Base-by-base conservation (phyloP, 2,797 vertebrate genomes). In the Crocidura indochinensis region DNA sequence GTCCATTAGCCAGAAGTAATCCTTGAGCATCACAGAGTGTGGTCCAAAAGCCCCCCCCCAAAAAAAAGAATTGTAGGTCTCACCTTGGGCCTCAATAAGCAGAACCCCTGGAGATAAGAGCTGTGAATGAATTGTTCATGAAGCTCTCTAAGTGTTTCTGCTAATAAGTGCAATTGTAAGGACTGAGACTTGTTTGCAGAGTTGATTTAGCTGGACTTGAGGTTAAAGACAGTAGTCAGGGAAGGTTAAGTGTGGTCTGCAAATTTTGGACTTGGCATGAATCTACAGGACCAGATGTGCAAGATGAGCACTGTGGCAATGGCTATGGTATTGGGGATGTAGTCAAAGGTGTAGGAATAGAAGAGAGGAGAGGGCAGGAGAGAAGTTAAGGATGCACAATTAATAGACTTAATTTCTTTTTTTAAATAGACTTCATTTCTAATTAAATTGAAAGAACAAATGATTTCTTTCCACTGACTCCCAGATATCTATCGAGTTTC, bases 141-240 rank as follows among this genome's bases (percentile, higher is more conserved):
- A 90, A 87, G 24, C 12, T 17, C 26, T 65, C 15, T 51, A 22
- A 12, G n/a, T 60, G 15, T 76, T 75, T 80, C 44, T 78, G 84
- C n/a, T 22, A 2, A 24, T 68, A n/a, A 0, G 10, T 73, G 51
- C 67, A 47, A 69, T 19, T 8, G 19, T 0, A 17, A 62, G 12
- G 47, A 17, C 6, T 79, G 49, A 85, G 51, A 29, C 19, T 8
- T 0, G 19, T 24, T 62, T 79, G 26, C 44, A 88, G 29, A 76
- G 83, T 12, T 27, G 7, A 19, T 4, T 1, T 4, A 65, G 46
- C 44, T 60, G 44, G 27, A 62, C 4, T n/a, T 9, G 74, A 49
- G 15, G 49, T 10, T 51, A 31, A 22, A 51, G 69, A 60, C 20
- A 64, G 51, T 4, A 27, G 8, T 22, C 1, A 14, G 26, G 6